A percentile compares a stretch with the other conserved stretches of the same genome.
Conservation (phyloP, 64 coral and sea anemone species). For the Anthopleura sola region DNA sequence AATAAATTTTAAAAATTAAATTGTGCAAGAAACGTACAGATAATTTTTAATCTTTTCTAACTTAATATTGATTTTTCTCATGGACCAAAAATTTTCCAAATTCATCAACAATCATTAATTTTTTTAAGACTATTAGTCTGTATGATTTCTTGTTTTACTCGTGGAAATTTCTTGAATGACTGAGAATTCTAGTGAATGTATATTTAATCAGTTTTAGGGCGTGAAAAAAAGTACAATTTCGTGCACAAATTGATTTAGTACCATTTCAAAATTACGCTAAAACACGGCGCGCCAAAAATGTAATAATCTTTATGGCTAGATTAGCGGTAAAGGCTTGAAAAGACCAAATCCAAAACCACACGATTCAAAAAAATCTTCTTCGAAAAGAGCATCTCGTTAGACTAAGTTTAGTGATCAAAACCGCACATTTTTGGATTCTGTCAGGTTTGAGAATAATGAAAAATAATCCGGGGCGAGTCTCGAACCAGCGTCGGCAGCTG, state of each 20-base stretch:
- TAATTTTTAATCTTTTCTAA: background rate
- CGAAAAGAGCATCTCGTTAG: slow-evolving; percentile 9
- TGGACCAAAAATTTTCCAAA: no score
- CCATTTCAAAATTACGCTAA: background rate
- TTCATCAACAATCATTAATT: no score
- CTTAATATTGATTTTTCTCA: background rate
- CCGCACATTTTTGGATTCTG: background rate
- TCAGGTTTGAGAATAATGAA: background rate
- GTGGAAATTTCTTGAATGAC: background rate
- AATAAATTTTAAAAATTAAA: background rate
- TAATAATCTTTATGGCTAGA: background rate
- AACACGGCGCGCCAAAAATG: background rate
- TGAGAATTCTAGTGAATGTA: no score
- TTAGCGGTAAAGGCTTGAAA: background rate
- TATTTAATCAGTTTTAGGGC: no score
- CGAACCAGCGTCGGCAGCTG: background rate
- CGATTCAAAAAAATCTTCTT: background rate
- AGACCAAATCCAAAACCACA: slow-evolving; percentile 11
- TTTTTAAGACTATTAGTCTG: background rate
- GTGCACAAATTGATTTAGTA: no score
- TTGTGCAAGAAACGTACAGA: background rate
- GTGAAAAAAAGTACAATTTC: background rate
- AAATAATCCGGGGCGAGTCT: background rate
- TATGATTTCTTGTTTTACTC: background rate
- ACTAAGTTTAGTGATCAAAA: background rate